Evolutionary conservation across 2,888 invertebrate genomes (phyloP), one percentile per base, ranked within the genome.

Genomic region (Mechanitis messenoides): DNA sequence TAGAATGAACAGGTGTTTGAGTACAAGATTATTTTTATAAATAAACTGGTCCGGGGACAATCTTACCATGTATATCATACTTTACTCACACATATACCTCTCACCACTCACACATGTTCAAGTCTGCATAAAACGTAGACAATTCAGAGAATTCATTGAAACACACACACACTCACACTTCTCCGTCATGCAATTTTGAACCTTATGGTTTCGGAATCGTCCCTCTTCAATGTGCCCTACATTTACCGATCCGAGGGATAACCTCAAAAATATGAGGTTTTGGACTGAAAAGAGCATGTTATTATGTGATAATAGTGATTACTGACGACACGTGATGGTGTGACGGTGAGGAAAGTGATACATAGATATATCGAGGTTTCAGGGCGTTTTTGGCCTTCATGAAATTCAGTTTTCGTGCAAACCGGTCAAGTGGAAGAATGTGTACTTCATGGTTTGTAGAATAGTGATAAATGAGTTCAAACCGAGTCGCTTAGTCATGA

Each of bases 191-290:
- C 83, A 71, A 89, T 75, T 80, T 67, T 85, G 75, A 75, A 78
- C 87, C 79, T 76, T 87, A 85, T 59, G 47, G 71, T 69, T 70
- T 64, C 69, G 72, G 72, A 76, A 20, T 20, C 20, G 20, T 20
- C 76, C 74, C 72, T 76, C 77, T 74, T 77, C 80, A 80, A 79
- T 78, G 80, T 81, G 84, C 76, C 86, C 85, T 84, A 85, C 86
- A 84, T 86, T 84, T 77, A 79, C 80, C 81, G 81, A 83, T 83
- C 80, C 77, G 76, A 70, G 77, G 81, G 78, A 83, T 89, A 90
- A 90, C 89, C 89, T 89, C 81, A 86, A 90, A 89, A 82, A 79
- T 53, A 77, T 68, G 72, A 80, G 81, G 77, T 83, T 81, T 77
- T 75, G 72, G 74, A 72, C 70, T 67, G 72, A 70, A 80, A 64